Base-by-base conservation (phyloP, 2,888 invertebrate species). In the Phymatocera aterrima region DNA sequence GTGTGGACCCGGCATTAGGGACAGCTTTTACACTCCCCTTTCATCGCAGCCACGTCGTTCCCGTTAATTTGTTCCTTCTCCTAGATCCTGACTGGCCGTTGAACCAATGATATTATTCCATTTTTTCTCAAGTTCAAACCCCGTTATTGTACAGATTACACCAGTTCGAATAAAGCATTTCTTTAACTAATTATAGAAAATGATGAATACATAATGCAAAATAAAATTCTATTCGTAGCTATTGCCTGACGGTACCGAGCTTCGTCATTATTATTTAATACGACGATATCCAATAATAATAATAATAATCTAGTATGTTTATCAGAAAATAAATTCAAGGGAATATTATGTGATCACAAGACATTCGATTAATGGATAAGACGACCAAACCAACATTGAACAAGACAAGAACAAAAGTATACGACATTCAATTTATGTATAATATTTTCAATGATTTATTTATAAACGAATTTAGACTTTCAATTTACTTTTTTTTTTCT, bases 31-130 rank as follows among this genome's bases (percentile, higher is more conserved):
- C 31, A 31, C 28, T 51, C 34, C 34, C 51, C 31, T 72, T 60
- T 75, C 34, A n/a, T 24, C 24, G 10, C 40, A 60, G 75, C 75
- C 75, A 75, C 75, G 75, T 75, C 75, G 37, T 28, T 57, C 24
- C 6, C 37, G 40, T 10, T n/a, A 24, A 75, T 75, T 75, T 54
- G 75, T 57, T 75, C 12, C 15, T 75, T 54, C 75, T 5, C 24
- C 31, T 40, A 12, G 57, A 24, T 24, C 75, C 21, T 3, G 10
- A 48, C 31, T 31, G 1, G 18, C 18, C 15, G 10, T n/a, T 15
- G 1, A 37, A 34, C 72, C 31, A 72, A 72, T 72, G 18, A 3
- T n/a, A n/a, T n/a, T n/a, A n/a, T 51, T 51, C 34, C 6, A 0
- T 48, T 34, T 3, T 8, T 4, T 15, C 1, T 37, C 48, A 5